These are phyloP conservation scores for Oreotrochilus melanogaster DNA, from an alignment of 2,113 vertebrate genomes.

Conservation along the genomic window DNA sequence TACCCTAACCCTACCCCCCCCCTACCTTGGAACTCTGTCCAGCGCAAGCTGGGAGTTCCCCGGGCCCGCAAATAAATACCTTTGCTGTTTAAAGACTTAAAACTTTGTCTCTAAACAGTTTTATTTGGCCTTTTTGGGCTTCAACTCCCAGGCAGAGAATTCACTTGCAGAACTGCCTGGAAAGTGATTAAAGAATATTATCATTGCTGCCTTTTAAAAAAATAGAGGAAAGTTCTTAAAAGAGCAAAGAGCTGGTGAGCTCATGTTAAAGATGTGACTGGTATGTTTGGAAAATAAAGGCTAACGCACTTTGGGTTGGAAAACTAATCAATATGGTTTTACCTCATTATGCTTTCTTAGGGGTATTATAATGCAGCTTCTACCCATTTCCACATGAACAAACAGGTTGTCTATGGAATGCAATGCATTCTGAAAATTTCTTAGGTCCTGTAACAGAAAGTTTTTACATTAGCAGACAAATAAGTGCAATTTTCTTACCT, in stretches of 20 bases:
- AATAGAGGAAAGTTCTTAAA: neutral
- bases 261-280: neutral
- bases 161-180: neutral
- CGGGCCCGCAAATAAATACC: no score
- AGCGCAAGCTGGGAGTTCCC: no score
- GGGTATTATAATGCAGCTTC: conserved; percentile 93
- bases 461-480: neutral
- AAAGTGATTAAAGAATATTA: neutral
- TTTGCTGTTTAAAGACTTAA: no score
- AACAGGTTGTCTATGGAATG: conserved; percentile 86
- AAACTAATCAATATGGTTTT: neutral
- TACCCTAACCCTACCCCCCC: no score
- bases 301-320: neutral
- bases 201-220: neutral
- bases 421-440: conserved; percentile 93
- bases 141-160: neutral
- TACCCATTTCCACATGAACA: conserved; percentile 95
- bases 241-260: no score
- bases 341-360: conserved; percentile 87
- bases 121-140: no score
- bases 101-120: no score
- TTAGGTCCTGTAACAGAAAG: conserved; percentile 85
- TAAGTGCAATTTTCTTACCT: neutral
- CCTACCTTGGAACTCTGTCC: no score
- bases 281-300: neutral